Evolutionary conservation across 2,797 vertebrate species (phyloP).

Genomic region (Helarctos malayanus): DNA sequence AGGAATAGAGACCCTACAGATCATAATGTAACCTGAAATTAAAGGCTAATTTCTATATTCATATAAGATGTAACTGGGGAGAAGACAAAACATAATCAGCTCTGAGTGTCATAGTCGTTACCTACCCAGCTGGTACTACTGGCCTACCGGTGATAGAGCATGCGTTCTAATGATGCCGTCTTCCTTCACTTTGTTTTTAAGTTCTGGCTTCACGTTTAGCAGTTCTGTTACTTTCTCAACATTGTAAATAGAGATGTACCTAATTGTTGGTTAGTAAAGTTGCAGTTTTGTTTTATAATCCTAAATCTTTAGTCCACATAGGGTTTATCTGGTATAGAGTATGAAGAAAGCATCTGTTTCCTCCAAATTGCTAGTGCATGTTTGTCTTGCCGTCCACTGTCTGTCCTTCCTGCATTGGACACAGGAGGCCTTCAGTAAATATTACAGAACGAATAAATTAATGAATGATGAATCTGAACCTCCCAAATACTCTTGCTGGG

Average conservation of each 20-base stretch:
- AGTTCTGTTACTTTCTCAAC: background rate
- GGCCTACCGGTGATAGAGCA: background rate
- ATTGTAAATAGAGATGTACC: slow-evolving; percentile 14
- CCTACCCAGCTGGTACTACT: background rate
- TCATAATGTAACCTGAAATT: background rate
- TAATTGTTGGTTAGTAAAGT: background rate
- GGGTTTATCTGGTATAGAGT: background rate
- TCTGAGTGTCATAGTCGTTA: slow-evolving; percentile 24
- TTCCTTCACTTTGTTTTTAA: slow-evolving; percentile 44
- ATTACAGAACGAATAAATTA: slow-evolving; percentile 71
- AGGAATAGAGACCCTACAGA: slow-evolving; percentile 24
- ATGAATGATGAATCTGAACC: slow-evolving; percentile 40
- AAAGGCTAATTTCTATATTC: slow-evolving; percentile 25
- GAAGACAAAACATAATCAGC: background rate
- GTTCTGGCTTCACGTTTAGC: slow-evolving; percentile 32
- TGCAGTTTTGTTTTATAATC: background rate
- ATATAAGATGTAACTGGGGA: background rate
- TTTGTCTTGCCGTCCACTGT: background rate
- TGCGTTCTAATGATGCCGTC: background rate
- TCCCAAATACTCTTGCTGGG: slow-evolving; percentile 34
- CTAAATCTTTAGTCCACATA: background rate
- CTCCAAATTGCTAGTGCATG: background rate
- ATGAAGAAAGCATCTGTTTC: background rate
- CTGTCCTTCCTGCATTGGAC: background rate
- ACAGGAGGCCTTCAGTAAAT: slow-evolving; percentile 56